Base-by-base conservation (phyloP, 2,888 invertebrate genomes). In the Conus canariensis region DNA sequence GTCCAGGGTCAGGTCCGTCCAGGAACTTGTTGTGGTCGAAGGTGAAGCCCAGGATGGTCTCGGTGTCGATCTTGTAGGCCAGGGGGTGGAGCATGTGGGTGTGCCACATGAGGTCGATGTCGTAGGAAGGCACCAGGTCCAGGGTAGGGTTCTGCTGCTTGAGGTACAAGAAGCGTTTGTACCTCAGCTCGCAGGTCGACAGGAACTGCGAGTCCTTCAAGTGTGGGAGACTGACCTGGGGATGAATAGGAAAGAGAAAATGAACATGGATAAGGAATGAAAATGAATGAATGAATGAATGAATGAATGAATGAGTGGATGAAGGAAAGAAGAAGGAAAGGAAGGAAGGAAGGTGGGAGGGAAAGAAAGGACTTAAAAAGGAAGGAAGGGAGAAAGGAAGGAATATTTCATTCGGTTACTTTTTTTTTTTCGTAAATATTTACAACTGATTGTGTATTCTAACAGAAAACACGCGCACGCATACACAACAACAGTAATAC, bases 51-150 rank as follows among this genome's bases (percentile, higher is more conserved):
- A 94, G 91, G 19, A 94, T 60, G 10, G 70, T 87, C 74, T 93
- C 92, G 70, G 93, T 95, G 80, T 96, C 95, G 64, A 92, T 88
- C 90, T 94, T 93, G 91, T 96, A 96, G 16, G 91, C 91, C 19
- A 90, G 45, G 0, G 96, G 95, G 90, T 95, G 94, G 56, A 96
- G 95, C 94, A 96, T 96, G 94, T 97, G 97, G 0, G 97, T 95
- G 93, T 97, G 97, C 97, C 97, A 97, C 67, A 96, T 95, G 64
- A 97, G 93, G 91, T 97, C 97, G 90, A 97, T 96, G 93, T 97
- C 97, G 93, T 97, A 97, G 93, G 96, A 97, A 0, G 97, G 97
- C 30, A 97, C 96, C 22, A 97, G 92, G 91, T 96, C 96, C 90
- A 95, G 95, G 70, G 95, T 95, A 9, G 96, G 95, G 92, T 96